phyloP scores from a whole-genome alignment of 2,113 vertebrate species.

The Saguinus imperator region DNA sequence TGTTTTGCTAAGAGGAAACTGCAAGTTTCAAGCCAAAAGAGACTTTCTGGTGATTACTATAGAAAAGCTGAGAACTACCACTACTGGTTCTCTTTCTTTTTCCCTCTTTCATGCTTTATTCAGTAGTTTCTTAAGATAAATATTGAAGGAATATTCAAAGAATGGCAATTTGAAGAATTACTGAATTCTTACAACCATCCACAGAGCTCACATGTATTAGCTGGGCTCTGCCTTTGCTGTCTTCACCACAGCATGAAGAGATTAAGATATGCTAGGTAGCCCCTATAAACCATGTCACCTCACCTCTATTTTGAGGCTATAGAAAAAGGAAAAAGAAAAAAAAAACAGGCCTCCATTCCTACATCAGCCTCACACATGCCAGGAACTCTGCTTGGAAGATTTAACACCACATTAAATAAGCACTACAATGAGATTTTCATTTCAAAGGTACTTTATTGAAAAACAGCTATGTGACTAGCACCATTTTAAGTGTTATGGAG shows the following conservation, averaged over 20 bases:
- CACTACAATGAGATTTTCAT: not conserved
- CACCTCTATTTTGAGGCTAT: no score
- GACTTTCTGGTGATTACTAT: not conserved
- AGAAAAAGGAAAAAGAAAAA: no score
- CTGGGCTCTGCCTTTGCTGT: not conserved
- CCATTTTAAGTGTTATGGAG: not conserved
- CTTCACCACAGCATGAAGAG: not conserved
- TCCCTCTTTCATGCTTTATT: not conserved
- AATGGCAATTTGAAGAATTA: not conserved
- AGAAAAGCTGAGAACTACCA: not conserved
- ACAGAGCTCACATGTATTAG: no score
- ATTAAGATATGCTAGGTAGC: not conserved
- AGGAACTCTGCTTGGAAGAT: not conserved
- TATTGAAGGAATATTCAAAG: not conserved
- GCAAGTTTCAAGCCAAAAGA: not conserved
- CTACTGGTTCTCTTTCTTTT: not conserved
- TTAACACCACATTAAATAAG: not conserved
- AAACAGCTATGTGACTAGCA: not conserved
- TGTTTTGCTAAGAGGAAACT: not conserved
- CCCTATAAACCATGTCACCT: not conserved
- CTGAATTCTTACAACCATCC: not conserved
- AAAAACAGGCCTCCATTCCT: not conserved
- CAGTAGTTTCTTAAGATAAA: not conserved
- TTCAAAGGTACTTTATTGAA: not conserved
- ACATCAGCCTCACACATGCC: not conserved